Evolutionary conservation across 2,888 invertebrate genomes (phyloP).

Genomic region (Dryococelus australis): DNA sequence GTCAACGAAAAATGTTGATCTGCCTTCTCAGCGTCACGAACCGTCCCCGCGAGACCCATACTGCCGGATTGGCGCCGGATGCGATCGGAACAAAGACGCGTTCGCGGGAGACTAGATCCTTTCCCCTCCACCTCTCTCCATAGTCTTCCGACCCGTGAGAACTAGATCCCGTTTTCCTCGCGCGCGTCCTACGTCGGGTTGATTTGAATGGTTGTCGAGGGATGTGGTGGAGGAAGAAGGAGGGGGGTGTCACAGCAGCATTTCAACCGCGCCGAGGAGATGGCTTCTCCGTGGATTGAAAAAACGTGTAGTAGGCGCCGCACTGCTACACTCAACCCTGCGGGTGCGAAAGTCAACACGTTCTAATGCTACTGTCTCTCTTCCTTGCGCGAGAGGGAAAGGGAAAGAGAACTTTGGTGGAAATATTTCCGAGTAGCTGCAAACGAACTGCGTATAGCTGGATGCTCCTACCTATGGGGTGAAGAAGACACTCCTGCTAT

Average conservation of each 20-base stretch:
- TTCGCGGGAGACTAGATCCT: not conserved
- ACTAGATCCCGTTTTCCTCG: not conserved
- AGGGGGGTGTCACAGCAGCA: not conserved
- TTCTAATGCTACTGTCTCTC: no score
- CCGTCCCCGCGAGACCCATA: not conserved
- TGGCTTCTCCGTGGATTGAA: conserved; percentile 1
- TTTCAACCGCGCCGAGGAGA: not conserved
- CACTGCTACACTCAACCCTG: no score
- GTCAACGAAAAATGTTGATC: not conserved
- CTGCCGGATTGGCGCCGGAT: not conserved
- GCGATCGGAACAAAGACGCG: not conserved
- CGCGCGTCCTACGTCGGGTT: not conserved
- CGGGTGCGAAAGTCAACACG: no score
- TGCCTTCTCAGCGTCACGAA: not conserved
- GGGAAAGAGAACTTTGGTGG: no score
- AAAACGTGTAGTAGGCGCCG: not conserved
- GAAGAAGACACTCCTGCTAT: no score
- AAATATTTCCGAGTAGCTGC: no score
- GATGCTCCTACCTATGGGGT: no score
- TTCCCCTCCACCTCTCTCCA: not conserved
- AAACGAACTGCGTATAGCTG: no score
- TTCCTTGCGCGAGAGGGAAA: no score
- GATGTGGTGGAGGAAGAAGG: no score
- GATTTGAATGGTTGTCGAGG: not conserved
- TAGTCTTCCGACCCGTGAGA: not conserved